Percentiles rank a stretch among this genome's conserved stretches.
These are phyloP conservation scores for Rynchops niger DNA, from an alignment of 2,113 vertebrate genomes.

Conservation along the genomic window DNA sequence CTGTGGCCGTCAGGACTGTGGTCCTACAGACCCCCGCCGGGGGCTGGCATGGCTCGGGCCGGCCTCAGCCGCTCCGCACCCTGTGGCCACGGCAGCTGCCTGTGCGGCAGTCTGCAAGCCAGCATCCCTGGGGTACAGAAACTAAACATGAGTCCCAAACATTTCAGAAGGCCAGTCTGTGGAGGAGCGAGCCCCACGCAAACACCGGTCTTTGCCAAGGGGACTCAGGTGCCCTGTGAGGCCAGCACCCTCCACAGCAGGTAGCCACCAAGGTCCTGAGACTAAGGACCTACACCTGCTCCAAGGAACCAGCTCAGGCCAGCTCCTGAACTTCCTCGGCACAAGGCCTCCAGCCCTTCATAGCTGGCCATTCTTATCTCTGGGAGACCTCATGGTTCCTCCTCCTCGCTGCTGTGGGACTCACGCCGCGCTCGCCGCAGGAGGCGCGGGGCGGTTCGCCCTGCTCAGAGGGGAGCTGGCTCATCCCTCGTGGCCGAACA, in stretches of 20 bases:
- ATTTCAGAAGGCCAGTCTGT: not conserved
- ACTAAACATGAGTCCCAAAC: too few relatives aligned
- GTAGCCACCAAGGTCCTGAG: not conserved
- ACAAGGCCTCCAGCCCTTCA: not conserved
- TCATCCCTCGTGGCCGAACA: not conserved
- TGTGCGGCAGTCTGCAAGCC: too few relatives aligned
- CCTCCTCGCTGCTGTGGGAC: rapidly evolving
- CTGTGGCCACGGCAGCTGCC: too few relatives aligned
- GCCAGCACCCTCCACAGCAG: not conserved
- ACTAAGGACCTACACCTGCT: not conserved
- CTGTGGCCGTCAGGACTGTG: not conserved
- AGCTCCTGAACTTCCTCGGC: not conserved
- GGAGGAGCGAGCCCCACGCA: rapidly evolving
- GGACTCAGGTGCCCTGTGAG: not conserved
- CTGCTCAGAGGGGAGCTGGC: not conserved
- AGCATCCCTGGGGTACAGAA: not conserved
- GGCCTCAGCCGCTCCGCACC: rapidly evolving
- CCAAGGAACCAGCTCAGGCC: not conserved
- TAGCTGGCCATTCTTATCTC: not conserved
- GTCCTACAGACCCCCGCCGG: rapidly evolving
- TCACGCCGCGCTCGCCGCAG: rapidly evolving
- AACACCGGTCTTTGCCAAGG: not conserved
- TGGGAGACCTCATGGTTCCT: not conserved
- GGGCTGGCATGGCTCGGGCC: rapidly evolving
- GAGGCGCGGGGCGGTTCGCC: not conserved